Evolutionary conservation across 2,888 invertebrate genomes (phyloP), one percentile per base, ranked within the genome.

Genomic region (Cantharis rufa): DNA sequence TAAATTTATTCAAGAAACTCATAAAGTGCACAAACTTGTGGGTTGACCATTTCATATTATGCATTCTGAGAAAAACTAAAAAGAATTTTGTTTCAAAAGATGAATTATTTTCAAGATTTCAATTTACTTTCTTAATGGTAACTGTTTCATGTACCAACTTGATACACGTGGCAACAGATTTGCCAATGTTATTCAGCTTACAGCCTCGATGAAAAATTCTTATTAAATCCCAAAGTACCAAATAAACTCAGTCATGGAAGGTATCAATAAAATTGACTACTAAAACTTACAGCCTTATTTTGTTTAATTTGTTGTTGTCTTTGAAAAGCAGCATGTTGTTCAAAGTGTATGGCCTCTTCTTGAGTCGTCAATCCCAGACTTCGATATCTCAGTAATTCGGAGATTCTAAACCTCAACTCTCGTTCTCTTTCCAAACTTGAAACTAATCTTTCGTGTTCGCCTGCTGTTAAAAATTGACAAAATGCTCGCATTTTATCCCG

Each of bases 321-420:
- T 84, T 93, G 87, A 81, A 90, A 91, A 83, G 92, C 90, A 74
- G 93, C 91, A 89, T 93, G 91, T 86, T 96, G 95, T 85, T 97
- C 97, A 87, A 96, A 96, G 87, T 96, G 96, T 32, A 95, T 92
- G 84, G 96, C 95, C 86, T 97, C 97, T 86, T 95, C 94, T 72
- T 94, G 92, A 64, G 93, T 91, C 2, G 95, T 94, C 62, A 98
- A 91, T 24, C 98, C 98, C 82, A 96, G 94, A 84, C 94, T 93
- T 27, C 98, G 91, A 89, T 97, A 95, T 78, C 95, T 93, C 86
- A 93, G 91, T 64, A 96, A 89, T 89, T 98, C 98, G 1, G 94
- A 93, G 21, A 97, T 90, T 7, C 97, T 91, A 83, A 94, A 91
- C 81, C 96, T 92, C 77, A 98, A 89, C 85, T 97, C 96, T 81